phyloP scores from a whole-genome alignment of 2,797 vertebrate genomes.

The Ptychobarbus kaznakovi region DNA sequence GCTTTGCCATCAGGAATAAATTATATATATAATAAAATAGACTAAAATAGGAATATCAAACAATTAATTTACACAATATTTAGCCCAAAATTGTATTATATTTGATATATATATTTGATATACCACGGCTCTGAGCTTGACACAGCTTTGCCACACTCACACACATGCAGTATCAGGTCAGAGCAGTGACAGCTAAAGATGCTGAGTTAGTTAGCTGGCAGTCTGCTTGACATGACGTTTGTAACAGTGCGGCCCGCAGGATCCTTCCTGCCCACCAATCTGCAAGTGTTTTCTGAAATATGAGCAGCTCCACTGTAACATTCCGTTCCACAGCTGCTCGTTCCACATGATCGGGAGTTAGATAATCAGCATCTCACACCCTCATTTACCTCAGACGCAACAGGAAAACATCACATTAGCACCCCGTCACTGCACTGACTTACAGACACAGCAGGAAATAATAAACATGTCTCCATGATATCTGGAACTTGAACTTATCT shows the following conservation, averaged over 20 bases:
- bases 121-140: neutral
- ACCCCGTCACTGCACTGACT: neutral
- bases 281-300: slow-evolving; percentile 74
- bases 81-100: neutral
- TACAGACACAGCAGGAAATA: slow-evolving; percentile 6
- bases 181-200: slow-evolving; percentile 7
- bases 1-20: no score
- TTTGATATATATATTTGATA: neutral
- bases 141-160: neutral
- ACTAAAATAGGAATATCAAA: neutral
- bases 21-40: no score
- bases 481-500: neutral
- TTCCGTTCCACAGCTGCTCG: slow-evolving; percentile 78
- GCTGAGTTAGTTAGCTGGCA: slow-evolving; percentile 36
- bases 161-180: neutral
- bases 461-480: neutral
- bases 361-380: slow-evolving; percentile 57
- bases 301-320: slow-evolving; percentile 72
- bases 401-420: slow-evolving; percentile 21
- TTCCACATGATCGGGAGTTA: slow-evolving; percentile 56
- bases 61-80: neutral
- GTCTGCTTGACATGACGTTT: slow-evolving; percentile 27
- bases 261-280: slow-evolving; percentile 59
- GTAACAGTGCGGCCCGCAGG: slow-evolving; percentile 33
- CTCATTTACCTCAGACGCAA: slow-evolving; percentile 33